Evolutionary conservation across 2,888 invertebrate genomes (phyloP), one percentile per base, ranked within the genome.

Genomic region (Hylaea fasciaria): DNA sequence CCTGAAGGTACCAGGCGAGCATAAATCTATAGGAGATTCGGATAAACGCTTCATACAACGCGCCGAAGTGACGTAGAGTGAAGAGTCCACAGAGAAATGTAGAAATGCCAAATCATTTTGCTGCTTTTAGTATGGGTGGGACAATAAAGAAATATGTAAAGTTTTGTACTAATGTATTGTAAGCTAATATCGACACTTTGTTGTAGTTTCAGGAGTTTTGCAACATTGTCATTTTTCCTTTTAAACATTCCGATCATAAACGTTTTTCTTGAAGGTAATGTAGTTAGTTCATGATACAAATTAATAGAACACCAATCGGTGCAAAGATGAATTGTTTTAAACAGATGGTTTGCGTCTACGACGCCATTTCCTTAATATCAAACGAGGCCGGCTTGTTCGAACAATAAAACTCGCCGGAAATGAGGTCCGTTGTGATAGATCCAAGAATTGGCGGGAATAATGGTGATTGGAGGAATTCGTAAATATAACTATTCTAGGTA

Each of bases 1-100:
- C 68, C 51, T 57, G 40, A 44, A 41, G 49, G 49, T 72, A 72
- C 72, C 64, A 72, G 72, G 72, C 64, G 39, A 57, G 41, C 64
- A 72, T 71, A 57, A 62, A 46, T 35, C 10, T 44, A 32, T 14
- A 67, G 57, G 55, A 62, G 64, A 40, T 57, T 32, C 29, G 49
- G 28, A 32, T 35, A 49, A 22, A 39, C 37, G 13, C 3, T 8
- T 3, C 22, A 10, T 5, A 10, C 10, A 41, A 11, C 32, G 4
- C 32, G 14, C 2, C 35, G 16, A 28, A n/a, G 44, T 28, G 28
- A 14, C 44, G 44, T 44, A 0, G 28, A 32, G 32, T 32, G 43
- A 17, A 22, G 17, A 5, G 41, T 41, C 41, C 43, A 17, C 11
- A 32, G 32, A 32, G 10, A 32, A 32, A 10, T 9, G 32, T 32